Evolutionary conservation across 2,888 invertebrate species (phyloP).

Genomic region (Caenorhabditis becei): DNA sequence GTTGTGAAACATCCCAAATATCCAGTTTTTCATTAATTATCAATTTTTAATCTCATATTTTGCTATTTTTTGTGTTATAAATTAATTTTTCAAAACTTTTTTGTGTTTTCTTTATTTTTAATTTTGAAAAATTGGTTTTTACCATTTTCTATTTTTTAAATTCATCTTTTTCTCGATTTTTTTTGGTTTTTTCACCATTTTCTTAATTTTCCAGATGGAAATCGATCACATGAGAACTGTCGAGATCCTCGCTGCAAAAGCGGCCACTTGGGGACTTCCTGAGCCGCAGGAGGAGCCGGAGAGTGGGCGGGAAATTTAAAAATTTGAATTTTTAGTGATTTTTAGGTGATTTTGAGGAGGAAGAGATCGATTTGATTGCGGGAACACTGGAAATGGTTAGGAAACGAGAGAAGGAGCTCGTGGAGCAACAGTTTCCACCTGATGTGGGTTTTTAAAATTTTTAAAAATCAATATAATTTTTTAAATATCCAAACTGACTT

Average conservation of each 20-base stretch:
- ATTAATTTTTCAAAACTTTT: slow-evolving; percentile 2
- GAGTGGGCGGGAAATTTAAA: slow-evolving; percentile 13
- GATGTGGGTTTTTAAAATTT: slow-evolving; percentile 29
- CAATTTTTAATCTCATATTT: slow-evolving; percentile 1
- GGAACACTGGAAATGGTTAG: slow-evolving; percentile 35
- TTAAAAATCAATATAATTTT: not conserved
- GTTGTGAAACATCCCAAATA: too few species aligned
- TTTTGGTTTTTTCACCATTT: slow-evolving; percentile 4
- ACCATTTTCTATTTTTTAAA: not conserved
- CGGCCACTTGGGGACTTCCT: slow-evolving; percentile 63
- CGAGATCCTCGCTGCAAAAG: slow-evolving; percentile 65
- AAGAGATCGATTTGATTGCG: slow-evolving; percentile 40
- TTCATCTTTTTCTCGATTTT: not conserved
- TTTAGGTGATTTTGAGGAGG: slow-evolving; percentile 27
- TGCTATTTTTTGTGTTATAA: slow-evolving; percentile 2
- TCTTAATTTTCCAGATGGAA: slow-evolving; percentile 64
- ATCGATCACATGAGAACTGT: slow-evolving; percentile 69
- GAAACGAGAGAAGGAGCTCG: slow-evolving; percentile 54
- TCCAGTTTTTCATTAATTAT: not conserved
- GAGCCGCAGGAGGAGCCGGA: slow-evolving; percentile 35
- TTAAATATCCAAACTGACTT: not conserved
- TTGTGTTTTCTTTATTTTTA: slow-evolving; percentile 1
- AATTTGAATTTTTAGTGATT: not conserved
- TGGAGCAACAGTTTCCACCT: slow-evolving; percentile 45
- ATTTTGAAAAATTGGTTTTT: slow-evolving; percentile 1